Conservation (phyloP, 2,113 vertebrate genomes). For the Myotis brandtii region DNA sequence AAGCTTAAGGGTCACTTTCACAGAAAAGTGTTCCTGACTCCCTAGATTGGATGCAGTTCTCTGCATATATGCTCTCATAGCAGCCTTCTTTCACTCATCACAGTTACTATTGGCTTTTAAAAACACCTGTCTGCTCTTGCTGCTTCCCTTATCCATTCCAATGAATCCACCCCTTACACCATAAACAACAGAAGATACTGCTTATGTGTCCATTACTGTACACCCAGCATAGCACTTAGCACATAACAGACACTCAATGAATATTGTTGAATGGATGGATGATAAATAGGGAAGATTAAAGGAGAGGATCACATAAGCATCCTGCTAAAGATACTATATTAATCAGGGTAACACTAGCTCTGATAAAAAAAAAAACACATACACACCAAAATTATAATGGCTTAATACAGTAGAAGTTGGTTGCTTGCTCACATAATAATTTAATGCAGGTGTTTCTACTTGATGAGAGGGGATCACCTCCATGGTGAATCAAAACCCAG, state of each 20-base stretch:
- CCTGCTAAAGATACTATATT: neutral
- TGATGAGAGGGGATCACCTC: rapidly evolving
- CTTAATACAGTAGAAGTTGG: neutral
- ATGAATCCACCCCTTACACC: neutral
- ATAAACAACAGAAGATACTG: neutral
- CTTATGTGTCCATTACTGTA: neutral
- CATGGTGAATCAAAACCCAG: neutral
- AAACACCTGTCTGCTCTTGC: neutral
- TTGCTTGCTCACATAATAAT: neutral
- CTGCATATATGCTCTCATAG: neutral
- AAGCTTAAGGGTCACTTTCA: neutral
- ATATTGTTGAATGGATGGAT: neutral
- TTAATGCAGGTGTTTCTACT: neutral
- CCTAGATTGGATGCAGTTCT: neutral
- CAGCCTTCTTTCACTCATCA: neutral
- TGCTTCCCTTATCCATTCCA: neutral
- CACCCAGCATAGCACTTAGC: neutral
- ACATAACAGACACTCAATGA: neutral
- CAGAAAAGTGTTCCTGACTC: neutral
- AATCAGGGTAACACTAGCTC: neutral
- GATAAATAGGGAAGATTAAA: neutral
- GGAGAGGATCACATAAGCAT: neutral
- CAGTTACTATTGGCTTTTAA: neutral
- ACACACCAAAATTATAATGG: neutral
- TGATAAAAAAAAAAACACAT: neutral